These are phyloP conservation scores for Tragulus kanchil DNA, from an alignment of 2,113 vertebrate genomes.

Conservation along the genomic window DNA sequence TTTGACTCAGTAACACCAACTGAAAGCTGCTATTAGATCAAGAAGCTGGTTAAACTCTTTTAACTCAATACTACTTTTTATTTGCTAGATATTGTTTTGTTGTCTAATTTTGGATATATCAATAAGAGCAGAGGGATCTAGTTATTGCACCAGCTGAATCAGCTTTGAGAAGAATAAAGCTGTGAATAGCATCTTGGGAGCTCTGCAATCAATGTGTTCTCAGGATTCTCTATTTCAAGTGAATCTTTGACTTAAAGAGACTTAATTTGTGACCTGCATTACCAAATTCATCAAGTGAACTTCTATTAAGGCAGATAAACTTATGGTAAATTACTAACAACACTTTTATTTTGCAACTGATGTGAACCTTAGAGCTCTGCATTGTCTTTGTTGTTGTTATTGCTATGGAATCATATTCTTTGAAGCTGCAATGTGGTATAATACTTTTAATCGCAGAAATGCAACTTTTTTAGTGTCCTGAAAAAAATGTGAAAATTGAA, in stretches of 20 bases:
- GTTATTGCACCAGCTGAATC: background rate
- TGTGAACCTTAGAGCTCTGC: background rate
- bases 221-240: background rate
- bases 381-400: background rate
- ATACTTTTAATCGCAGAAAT: background rate
- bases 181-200: background rate
- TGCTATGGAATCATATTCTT: background rate
- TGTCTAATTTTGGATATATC: background rate
- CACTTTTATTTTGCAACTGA: background rate
- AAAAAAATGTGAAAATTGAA: background rate
- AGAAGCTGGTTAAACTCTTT: background rate
- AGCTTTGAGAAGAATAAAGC: background rate
- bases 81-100: background rate
- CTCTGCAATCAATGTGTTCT: background rate
- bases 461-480: background rate
- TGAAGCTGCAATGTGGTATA: background rate
- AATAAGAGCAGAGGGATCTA: background rate
- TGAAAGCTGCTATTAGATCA: background rate
- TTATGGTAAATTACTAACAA: background rate
- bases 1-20: background rate
- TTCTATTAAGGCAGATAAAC: background rate
- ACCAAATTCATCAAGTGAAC: background rate
- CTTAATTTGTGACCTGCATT: background rate
- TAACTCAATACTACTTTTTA: background rate
- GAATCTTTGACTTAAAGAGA: background rate